These are phyloP conservation scores for Actinemys pallida DNA, from an alignment of 2,113 vertebrate genomes.

Conservation along the genomic window DNA sequence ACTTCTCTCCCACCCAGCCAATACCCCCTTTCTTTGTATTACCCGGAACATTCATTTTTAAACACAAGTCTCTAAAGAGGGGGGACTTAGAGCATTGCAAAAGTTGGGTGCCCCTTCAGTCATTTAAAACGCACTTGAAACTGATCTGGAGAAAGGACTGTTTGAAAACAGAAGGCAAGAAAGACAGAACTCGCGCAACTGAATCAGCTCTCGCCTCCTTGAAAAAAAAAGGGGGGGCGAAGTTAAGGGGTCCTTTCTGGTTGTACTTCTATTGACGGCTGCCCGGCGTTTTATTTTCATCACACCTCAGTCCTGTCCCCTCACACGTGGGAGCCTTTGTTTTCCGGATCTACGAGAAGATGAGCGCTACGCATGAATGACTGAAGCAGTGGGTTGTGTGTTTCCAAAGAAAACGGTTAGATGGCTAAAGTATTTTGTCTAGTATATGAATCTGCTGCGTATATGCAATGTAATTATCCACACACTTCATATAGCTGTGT, in stretches of 20 bases:
- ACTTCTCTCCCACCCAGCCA: background rate
- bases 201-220: background rate
- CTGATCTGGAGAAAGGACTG: background rate
- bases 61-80: background rate
- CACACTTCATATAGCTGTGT: background rate
- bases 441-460: background rate
- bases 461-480: background rate
- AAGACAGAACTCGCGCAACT: background rate
- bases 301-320: background rate
- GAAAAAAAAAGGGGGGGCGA: background rate
- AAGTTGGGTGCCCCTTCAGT: background rate
- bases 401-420: background rate
- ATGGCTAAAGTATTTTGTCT: background rate
- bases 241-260: too few relatives aligned
- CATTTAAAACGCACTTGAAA: background rate
- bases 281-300: background rate
- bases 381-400: too few relatives aligned
- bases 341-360: background rate
- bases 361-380: background rate
- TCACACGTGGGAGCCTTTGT: background rate
- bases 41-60: background rate
- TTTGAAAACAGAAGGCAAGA: background rate
- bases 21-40: background rate
- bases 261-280: background rate
- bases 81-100: background rate